Evolutionary conservation across 2,113 vertebrate species (phyloP), one percentile per base, ranked within the genome.

Genomic region (Mellivora capensis): DNA sequence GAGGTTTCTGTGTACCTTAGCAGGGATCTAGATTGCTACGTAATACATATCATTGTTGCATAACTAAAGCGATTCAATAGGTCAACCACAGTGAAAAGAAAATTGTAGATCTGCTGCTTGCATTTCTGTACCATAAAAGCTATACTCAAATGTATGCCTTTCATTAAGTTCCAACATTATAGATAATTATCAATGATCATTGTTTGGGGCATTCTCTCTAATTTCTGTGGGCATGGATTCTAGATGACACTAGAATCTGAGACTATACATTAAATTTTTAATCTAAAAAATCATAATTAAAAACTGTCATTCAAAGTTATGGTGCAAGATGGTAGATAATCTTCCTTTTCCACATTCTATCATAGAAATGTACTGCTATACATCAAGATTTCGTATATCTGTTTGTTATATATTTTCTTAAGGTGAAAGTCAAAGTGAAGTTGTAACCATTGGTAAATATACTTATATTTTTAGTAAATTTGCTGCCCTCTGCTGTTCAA

Each of bases 401-500:
- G 17, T 87, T 96, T 97, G 89, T 87, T 84, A n/a, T 1, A 4
- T 71, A 49, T 42, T 93, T 87, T 72, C 79, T 95, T 94, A 61
- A 89, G 15, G 31, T 80, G 3, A 12, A 76, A 80, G 1, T 87
- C 54, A 31, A 71, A 92, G n/a, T 54, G 17, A 94, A 64, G 39
- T 29, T 69, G 15, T 27, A 95, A 83, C 9, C 31, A 17, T 14
- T 18, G 27, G 67, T 47, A n/a, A 77, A 81, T 81, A 18, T 18
- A 71, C 4, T 39, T 61, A 37, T 11, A 47, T 39, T 42, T 74
- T 88, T 89, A 62, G 77, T 81, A 83, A 81, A 94, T 97, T 89
- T 98, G 97, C 98, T 98, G 98, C 98, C 98, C 98, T 98, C 98
- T 99, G 87, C 88, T 6, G 98, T 90, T 96, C 92, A 92, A 69